Percentiles rank a stretch among this genome's conserved stretches.
phyloP scores from a whole-genome alignment of 2,888 invertebrate genomes.

The Eucera pruinosa region DNA sequence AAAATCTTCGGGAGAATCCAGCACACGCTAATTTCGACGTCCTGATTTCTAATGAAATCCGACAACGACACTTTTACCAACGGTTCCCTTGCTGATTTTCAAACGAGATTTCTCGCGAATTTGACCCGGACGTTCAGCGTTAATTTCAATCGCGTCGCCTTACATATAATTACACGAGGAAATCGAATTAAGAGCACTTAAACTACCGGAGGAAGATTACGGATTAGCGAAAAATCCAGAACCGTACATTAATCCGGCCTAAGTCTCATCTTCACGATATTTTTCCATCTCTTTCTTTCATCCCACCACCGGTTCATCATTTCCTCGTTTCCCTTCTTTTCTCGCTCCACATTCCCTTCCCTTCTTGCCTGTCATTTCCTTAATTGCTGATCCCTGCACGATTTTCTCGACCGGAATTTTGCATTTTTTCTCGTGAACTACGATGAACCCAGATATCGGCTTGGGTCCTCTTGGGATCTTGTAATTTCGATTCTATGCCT shows the following conservation, averaged over 20 bases:
- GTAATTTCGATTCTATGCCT: neutral
- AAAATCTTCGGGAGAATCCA: neutral
- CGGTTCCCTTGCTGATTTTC: neutral
- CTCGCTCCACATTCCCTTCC: neutral
- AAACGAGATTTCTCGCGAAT: constrained; percentile 27
- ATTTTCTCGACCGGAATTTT: neutral
- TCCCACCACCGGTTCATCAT: constrained; percentile 17
- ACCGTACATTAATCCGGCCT: constrained; percentile 64
- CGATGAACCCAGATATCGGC: constrained; percentile 3
- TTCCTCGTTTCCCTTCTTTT: neutral
- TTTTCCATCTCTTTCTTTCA: constrained; percentile 37
- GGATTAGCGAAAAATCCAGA: constrained; percentile 64
- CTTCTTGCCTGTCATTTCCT: constrained; percentile 40
- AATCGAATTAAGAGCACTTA: constrained; percentile 63
- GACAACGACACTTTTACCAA: constrained; percentile 21
- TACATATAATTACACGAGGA: constrained; percentile 50
- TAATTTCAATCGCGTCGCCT: constrained; percentile 55
- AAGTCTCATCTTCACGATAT: constrained; percentile 44
- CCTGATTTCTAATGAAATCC: constrained; percentile 30
- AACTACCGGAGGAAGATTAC: constrained; percentile 51
- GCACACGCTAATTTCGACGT: constrained; percentile 20
- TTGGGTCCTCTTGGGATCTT: neutral
- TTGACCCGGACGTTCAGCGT: constrained; percentile 32
- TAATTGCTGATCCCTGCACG: constrained; percentile 45
- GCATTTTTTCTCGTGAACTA: neutral